Evolutionary conservation across 2,113 vertebrate genomes (phyloP), one percentile per base, ranked within the genome.

Genomic region (Perca schrenkii): DNA sequence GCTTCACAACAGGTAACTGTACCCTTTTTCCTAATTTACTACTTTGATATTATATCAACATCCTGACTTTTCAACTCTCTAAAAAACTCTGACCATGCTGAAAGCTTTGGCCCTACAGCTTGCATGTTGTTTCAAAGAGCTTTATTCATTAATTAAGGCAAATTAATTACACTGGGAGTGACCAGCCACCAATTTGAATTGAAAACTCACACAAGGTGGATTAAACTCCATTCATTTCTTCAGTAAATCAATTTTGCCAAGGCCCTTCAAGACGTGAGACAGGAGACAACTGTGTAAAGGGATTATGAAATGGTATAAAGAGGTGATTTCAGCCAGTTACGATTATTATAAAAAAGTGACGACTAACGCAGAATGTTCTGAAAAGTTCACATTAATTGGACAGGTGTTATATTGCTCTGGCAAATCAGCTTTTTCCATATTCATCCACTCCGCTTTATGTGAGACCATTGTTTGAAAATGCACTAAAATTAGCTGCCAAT

Each of bases 301-400:
- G 89, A 91, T 91, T 87, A 88, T 89, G 87, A 89, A 74, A 83
- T 71, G 28, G 77, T 71, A 85, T 84, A 79, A 90, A 83, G 88
- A 84, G 74, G 79, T 91, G 88, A 88, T 92, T 93, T 82, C 34
- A 90, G 77, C 71, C 70, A 74, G 77, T 85, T 69, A 19, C 46
- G 70, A 91, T 93, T 90, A 92, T 84, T 88, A 81, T 77, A 52
- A 78, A 86, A 87, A 87, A 90, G 69, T 85, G 88, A 92, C 71
- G 79, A 90, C 88, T 82, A 88, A 88, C 89, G 72, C 60, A 50
- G 78, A 84, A 77, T 60, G 80, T 87, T 85, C 74, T 71, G 65
- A 87, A 94, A 94, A 94, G 93, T 94, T 94, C 93, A 94, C 89
- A 91, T 79, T 91, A 92, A 95, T 94, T 94, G 83, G 94, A 94